These are phyloP conservation scores for Gryllus bimaculatus DNA, from an alignment of 1,140 invertebrate genomes.

Conservation along the genomic window DNA sequence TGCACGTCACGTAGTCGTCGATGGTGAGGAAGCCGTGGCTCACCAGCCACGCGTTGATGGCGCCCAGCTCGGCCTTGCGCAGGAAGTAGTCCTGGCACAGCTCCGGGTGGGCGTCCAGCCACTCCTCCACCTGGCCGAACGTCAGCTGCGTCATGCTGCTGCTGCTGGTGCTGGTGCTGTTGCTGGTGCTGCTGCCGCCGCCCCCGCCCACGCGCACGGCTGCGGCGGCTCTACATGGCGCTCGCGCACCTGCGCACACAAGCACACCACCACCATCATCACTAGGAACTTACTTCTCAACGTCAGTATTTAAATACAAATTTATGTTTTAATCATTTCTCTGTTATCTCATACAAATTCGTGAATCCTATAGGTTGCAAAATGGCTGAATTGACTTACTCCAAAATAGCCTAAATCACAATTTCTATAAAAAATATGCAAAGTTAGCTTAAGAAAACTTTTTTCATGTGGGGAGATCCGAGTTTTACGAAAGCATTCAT, in stretches of 20 bases:
- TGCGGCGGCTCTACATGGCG: not conserved
- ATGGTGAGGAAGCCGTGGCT: constrained; percentile 38
- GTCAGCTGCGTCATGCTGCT: constrained; percentile 30
- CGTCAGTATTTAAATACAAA: too few species aligned
- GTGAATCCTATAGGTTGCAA: too few species aligned
- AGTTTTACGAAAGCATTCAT: too few species aligned
- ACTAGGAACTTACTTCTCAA: too few species aligned
- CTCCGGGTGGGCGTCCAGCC: constrained; percentile 40
- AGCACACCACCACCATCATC: not conserved
- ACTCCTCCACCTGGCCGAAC: constrained; percentile 36
- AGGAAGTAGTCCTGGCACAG: constrained; percentile 39
- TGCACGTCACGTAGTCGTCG: constrained; percentile 29
- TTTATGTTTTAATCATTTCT: too few species aligned
- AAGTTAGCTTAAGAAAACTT: too few species aligned
- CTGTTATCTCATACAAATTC: too few species aligned
- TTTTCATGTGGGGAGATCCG: too few species aligned
- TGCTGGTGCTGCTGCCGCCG: too few species aligned
- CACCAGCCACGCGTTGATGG: constrained; percentile 43
- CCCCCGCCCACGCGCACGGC: not conserved
- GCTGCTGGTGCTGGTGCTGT: not conserved
- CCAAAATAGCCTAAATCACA: too few species aligned
- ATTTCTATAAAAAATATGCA: too few species aligned
- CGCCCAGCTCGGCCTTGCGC: constrained; percentile 36
- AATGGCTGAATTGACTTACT: too few species aligned
- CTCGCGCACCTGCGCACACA: not conserved